Evolutionary conservation across 2,888 invertebrate species (phyloP), one percentile per base, ranked within the genome.

Genomic region (Phania funesta): DNA sequence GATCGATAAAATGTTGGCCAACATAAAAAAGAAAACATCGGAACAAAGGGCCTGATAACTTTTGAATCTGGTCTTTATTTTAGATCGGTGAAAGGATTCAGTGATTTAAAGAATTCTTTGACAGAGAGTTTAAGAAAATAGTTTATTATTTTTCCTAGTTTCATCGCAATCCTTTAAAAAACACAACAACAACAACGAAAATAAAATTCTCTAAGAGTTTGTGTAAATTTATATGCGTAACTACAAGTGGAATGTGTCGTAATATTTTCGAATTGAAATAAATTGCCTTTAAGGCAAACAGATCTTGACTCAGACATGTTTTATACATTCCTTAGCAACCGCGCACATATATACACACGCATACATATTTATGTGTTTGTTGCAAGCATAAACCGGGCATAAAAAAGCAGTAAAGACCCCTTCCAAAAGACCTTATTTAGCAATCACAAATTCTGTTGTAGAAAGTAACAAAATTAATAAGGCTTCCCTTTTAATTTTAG

Each of bases 241-340:
- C 24, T 48, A 18, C 18, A 8, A 58, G 32, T 44, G 20, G 18
- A 52, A 70, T 75, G 68, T 80, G 64, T 75, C 44, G 64, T 75
- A 64, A 75, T 71, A 70, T 60, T 71, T 67, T 65, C 58, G 76
- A 71, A 80, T 76, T 80, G 76, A 80, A 80, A 80, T 75, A 75
- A 80, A 80, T 52, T 71, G 80, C 67, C 71, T 71, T 29, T 44
- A 44, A n/a, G 60, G 54, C 29, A 64, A 70, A 44, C 11, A 62
- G 5, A 44, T 48, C 11, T 29, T 6, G n/a, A 38, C 22, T 41
- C 16, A 62, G n/a, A 54, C 46, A 74, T 29, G 29, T 32, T 32
- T 50, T 32, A 48, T 38, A 71, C 65, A 76, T 22, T 67, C 29
- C 18, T 56, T 46, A 29, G 3, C 13, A 32, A 7, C 20, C 11